phyloP scores from a whole-genome alignment of 1,140 invertebrate species.

The Pygmarrhopalites habei region DNA sequence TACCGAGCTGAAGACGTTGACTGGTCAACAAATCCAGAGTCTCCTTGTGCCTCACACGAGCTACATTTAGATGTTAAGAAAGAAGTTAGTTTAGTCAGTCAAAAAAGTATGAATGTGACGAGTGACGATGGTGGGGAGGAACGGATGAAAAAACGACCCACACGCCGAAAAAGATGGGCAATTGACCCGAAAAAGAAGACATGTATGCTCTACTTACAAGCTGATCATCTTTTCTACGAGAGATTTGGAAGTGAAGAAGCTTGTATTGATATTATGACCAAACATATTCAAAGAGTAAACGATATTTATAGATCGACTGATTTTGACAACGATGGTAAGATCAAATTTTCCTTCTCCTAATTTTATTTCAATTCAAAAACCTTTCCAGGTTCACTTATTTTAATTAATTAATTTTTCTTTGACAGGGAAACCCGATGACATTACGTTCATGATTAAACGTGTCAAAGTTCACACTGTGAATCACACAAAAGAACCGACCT shows the following conservation, averaged over 20 bases:
- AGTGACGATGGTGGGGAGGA: too few species aligned
- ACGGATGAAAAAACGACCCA: background rate
- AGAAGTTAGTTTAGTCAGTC: constrained; percentile 1
- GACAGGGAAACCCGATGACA: constrained; percentile 84
- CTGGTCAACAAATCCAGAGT: constrained; percentile 8
- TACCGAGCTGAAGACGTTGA: constrained; percentile 29
- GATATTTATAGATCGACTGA: constrained; percentile 85
- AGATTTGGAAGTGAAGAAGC: constrained; percentile 87
- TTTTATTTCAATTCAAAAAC: too few species aligned
- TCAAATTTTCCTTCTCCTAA: too few species aligned
- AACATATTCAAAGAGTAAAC: constrained; percentile 88
- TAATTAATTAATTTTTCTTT: too few species aligned
- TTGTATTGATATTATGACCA: constrained; percentile 88
- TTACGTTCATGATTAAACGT: constrained; percentile 92
- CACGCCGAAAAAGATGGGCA: constrained; percentile 18
- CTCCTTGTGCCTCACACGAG: constrained; percentile 39
- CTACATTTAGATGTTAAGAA: constrained; percentile 37
- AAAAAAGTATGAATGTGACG: too few species aligned
- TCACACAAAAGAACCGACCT: constrained; percentile 69
- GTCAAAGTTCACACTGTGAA: constrained; percentile 86
- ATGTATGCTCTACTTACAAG: constrained; percentile 88
- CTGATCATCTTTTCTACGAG: constrained; percentile 88
- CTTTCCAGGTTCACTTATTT: too few species aligned
- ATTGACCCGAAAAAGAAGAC: constrained; percentile 45
- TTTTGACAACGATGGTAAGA: constrained; percentile 87